phyloP scores from a whole-genome alignment of 2,888 invertebrate species.

The Fissipunctia ypsillon region DNA sequence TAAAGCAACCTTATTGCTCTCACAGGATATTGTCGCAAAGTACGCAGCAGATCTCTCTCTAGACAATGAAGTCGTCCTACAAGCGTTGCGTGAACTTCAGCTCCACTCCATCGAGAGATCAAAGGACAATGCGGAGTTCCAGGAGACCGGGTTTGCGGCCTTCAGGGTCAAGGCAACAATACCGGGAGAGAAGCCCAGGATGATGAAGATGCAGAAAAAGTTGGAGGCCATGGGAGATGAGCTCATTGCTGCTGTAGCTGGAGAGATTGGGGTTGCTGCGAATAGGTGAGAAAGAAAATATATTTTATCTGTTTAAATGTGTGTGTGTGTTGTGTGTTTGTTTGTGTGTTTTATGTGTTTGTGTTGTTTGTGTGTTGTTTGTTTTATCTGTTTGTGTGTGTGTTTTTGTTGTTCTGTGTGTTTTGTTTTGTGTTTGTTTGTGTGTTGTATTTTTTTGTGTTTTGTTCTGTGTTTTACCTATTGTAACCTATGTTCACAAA shows the following conservation, averaged over 20 bases:
- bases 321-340: too few species aligned
- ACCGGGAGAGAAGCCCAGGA: constrained; percentile 86
- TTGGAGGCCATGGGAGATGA: constrained; percentile 89
- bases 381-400: too few species aligned
- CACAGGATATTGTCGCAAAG: constrained; percentile 91
- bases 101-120: constrained; percentile 93
- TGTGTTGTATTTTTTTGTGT: too few species aligned
- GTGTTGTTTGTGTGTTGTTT: too few species aligned
- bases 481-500: too few species aligned
- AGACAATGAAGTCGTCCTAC: constrained; percentile 86
- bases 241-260: constrained; percentile 89
- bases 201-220: constrained; percentile 90
- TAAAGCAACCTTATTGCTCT: constrained; percentile 2
- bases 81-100: constrained; percentile 92
- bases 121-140: constrained; percentile 92
- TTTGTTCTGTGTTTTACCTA: too few species aligned
- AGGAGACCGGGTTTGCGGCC: constrained; percentile 93
- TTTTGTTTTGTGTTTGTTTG: too few species aligned
- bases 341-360: too few species aligned
- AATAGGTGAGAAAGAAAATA: constrained; percentile 78
- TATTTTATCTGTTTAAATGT: too few species aligned
- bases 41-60: constrained; percentile 90
- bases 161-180: constrained; percentile 92
- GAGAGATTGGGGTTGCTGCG: constrained; percentile 81
- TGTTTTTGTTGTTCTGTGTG: too few species aligned